Conservation (phyloP, 2,113 vertebrate species). For the Catharus fuscescens region DNA sequence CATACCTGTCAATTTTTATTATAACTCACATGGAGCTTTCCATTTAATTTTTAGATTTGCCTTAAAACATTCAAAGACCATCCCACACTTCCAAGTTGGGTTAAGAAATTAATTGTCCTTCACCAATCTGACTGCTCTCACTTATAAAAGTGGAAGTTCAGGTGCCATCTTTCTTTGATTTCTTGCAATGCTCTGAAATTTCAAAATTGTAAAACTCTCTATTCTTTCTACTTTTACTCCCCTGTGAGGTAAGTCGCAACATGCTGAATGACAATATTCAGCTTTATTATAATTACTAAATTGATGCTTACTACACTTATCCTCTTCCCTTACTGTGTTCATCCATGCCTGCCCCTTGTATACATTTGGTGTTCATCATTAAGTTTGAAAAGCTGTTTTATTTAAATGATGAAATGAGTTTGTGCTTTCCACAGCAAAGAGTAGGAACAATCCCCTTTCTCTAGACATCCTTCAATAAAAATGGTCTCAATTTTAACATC, state of each 20-base stretch:
- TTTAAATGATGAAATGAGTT: not conserved
- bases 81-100: not conserved
- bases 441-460: not conserved
- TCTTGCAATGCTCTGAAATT: not conserved
- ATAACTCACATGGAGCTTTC: not conserved
- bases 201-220: not conserved
- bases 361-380: not conserved
- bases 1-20: not conserved
- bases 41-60: not conserved
- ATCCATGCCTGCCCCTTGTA: not conserved
- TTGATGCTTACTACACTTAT: not conserved
- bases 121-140: not conserved
- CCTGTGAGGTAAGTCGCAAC: not conserved
- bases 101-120: not conserved
- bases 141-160: not conserved
- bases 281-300: not conserved
- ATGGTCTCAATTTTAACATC: not conserved
- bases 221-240: not conserved
- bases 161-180: not conserved
- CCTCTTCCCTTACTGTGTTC: not conserved
- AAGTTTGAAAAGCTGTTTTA: not conserved
- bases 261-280: not conserved
- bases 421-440: not conserved
- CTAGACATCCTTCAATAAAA: not conserved
- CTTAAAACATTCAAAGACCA: not conserved